A percentile compares a stretch with the other conserved stretches of the same genome.
phyloP scores from a whole-genome alignment of 2,113 vertebrate species.

The Corvus moneduloides region DNA sequence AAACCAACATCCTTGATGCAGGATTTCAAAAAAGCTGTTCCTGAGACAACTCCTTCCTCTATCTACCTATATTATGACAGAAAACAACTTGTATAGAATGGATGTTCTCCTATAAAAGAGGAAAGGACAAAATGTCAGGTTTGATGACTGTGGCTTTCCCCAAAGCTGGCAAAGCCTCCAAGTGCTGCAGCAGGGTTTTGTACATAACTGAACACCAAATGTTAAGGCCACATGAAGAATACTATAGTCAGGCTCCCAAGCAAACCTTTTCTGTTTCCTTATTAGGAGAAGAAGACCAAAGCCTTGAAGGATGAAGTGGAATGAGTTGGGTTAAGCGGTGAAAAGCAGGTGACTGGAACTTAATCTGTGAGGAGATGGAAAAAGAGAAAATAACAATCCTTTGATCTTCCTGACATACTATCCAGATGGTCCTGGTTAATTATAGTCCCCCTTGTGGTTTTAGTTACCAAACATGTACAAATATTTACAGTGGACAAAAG shows the following conservation, averaged over 20 bases:
- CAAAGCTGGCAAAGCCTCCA: background rate
- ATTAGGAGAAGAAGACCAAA: background rate
- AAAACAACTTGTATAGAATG: background rate
- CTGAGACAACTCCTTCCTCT: background rate
- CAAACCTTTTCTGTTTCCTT: background rate
- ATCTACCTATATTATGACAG: background rate
- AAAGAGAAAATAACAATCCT: background rate
- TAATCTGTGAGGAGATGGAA: background rate
- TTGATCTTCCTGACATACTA: background rate
- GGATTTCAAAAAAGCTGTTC: background rate
- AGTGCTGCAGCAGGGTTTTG: background rate
- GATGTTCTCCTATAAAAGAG: background rate
- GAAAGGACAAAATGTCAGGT: background rate
- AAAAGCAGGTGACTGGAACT: background rate
- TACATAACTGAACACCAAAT: background rate
- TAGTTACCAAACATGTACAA: background rate
- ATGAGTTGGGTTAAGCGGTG: background rate
- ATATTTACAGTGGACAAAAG: conserved; percentile 7
- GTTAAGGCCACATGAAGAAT: background rate
- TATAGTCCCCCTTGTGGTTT: background rate
- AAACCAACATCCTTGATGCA: background rate
- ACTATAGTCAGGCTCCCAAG: background rate
- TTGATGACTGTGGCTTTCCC: background rate
- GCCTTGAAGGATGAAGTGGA: background rate
- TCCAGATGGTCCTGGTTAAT: background rate